These are phyloP conservation scores for Dryas iulia DNA, from an alignment of 1,140 invertebrate species.

Conservation along the genomic window DNA sequence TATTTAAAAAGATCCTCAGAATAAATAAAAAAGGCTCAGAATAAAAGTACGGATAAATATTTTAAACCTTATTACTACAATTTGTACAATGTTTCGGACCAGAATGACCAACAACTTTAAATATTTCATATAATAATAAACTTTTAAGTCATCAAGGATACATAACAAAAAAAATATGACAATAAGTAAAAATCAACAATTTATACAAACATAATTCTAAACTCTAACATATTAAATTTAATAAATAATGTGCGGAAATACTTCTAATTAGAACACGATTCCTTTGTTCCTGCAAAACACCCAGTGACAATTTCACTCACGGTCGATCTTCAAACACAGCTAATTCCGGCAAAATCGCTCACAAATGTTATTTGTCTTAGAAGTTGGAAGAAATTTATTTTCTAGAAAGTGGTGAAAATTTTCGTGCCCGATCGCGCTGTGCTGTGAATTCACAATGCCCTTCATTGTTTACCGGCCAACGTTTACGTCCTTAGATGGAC, in stretches of 20 bases:
- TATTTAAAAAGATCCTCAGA: too few species aligned
- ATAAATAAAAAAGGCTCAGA: too few species aligned
- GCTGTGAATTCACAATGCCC: constrained; percentile 49
- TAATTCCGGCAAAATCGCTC: constrained; percentile 35
- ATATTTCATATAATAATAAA: too few species aligned
- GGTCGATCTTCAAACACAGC: constrained; percentile 16
- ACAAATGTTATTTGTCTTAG: constrained; percentile 46
- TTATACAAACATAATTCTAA: too few species aligned
- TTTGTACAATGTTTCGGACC: too few species aligned
- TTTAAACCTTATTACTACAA: too few species aligned
- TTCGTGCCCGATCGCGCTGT: constrained; percentile 45
- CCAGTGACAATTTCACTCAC: constrained; percentile 22
- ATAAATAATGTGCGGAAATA: too few species aligned
- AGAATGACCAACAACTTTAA: too few species aligned
- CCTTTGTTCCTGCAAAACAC: constrained; percentile 1
- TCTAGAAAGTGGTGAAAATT: constrained; percentile 56
- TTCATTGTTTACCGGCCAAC: constrained; percentile 42
- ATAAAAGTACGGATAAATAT: too few species aligned
- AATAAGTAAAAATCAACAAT: neutral
- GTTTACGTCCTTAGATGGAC: constrained; percentile 35
- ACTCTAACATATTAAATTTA: too few species aligned
- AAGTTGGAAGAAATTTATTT: constrained; percentile 46
- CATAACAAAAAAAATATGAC: too few species aligned
- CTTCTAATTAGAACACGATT: neutral
- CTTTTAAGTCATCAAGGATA: too few species aligned